These are phyloP conservation scores for Octodon degus DNA, from an alignment of 2,113 vertebrate species.

Conservation along the genomic window DNA sequence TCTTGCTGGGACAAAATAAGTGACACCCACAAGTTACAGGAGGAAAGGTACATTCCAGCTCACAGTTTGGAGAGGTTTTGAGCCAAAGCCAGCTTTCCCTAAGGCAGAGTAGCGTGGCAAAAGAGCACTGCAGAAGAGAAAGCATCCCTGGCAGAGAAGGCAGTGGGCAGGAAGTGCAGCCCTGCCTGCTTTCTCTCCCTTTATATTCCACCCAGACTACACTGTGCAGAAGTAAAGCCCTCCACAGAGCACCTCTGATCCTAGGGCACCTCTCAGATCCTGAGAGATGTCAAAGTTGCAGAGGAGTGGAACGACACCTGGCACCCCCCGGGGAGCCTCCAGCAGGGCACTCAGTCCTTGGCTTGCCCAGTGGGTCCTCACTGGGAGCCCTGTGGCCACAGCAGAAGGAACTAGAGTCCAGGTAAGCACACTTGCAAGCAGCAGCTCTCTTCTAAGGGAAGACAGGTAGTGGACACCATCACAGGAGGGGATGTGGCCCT, in stretches of 20 bases:
- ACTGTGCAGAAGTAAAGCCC: neutral
- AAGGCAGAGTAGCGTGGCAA: neutral
- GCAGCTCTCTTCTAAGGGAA: neutral
- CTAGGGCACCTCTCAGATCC: too few species aligned
- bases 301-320: neutral
- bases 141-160: too few species aligned
- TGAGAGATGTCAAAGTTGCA: neutral
- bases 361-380: neutral
- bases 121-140: neutral
- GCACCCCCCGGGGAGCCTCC: neutral
- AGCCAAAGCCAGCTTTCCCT: neutral
- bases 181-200: neutral
- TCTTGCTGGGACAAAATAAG: neutral
- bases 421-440: neutral
- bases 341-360: neutral
- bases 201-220: neutral
- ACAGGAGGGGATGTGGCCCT: fast-evolving
- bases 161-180: neutral
- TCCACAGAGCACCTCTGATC: neutral
- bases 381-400: neutral
- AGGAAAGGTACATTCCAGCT: neutral
- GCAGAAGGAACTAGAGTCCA: neutral
- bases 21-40: neutral
- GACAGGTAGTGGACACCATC: fast-evolving
- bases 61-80: neutral